Evolutionary conservation across 2,113 vertebrate species (phyloP).

Genomic region (Barbus barbus): DNA sequence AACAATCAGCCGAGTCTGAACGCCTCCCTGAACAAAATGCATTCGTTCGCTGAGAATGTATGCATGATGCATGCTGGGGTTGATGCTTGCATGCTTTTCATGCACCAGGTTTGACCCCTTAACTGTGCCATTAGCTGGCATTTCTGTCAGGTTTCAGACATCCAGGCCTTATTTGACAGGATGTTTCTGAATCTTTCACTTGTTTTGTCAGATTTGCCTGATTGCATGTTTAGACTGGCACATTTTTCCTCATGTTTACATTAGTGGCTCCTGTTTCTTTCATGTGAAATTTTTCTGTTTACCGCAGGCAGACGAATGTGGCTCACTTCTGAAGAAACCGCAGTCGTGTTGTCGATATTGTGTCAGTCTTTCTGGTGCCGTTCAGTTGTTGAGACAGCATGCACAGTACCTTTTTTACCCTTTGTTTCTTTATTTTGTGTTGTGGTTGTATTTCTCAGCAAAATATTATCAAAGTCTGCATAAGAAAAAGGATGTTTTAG

Average conservation of each 20-base stretch:
- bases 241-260: background rate
- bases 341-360: background rate
- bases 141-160: background rate
- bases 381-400: background rate
- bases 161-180: background rate
- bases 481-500: background rate
- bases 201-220: background rate
- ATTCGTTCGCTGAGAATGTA: background rate
- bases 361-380: background rate
- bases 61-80: background rate
- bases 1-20: background rate
- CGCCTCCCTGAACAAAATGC: background rate
- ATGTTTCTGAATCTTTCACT: background rate
- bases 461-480: background rate
- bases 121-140: background rate
- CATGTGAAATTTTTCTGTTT: background rate
- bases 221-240: background rate
- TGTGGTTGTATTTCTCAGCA: background rate
- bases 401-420: background rate
- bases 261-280: background rate
- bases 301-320: background rate
- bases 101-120: background rate
- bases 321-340: constrained; percentile 1
- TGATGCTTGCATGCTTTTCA: background rate
- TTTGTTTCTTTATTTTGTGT: background rate